Percentiles rank a stretch among this genome's conserved stretches.
phyloP scores from a whole-genome alignment of 2,888 invertebrate species.

The Proisotoma minuta region DNA sequence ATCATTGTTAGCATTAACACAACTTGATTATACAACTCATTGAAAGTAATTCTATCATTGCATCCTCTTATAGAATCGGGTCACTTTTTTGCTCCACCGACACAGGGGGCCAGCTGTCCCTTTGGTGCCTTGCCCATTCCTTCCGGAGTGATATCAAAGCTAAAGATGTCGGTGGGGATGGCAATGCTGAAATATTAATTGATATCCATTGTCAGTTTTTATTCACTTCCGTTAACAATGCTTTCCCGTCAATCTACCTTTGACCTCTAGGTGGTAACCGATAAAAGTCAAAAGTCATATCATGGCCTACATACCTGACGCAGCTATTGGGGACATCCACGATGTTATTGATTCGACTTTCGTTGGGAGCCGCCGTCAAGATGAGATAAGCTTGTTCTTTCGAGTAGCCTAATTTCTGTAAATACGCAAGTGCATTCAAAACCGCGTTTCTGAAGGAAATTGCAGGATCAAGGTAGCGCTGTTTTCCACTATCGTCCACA shows the following conservation, averaged over 20 bases:
- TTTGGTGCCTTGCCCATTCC: slow-evolving; percentile 15
- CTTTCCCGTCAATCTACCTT: too few relatives aligned
- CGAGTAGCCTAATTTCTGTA: slow-evolving; percentile 37
- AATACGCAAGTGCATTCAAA: slow-evolving; percentile 32
- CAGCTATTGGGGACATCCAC: slow-evolving; percentile 34
- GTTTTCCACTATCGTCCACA: slow-evolving; percentile 37
- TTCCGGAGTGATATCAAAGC: slow-evolving; percentile 32
- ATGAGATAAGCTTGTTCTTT: slow-evolving; percentile 26
- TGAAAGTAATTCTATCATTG: too few relatives aligned
- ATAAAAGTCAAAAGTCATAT: too few relatives aligned
- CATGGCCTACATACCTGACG: too few relatives aligned
- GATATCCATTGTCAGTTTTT: slow-evolving; percentile 26
- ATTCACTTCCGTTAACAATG: too few relatives aligned
- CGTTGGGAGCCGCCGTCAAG: slow-evolving; percentile 25
- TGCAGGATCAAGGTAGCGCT: slow-evolving; percentile 31
- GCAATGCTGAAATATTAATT: slow-evolving; percentile 29
- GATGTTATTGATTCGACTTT: slow-evolving; percentile 30
- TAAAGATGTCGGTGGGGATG: slow-evolving; percentile 35
- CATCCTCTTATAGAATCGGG: too few relatives aligned
- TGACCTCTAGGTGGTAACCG: too few relatives aligned
- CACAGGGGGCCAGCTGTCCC: slow-evolving; percentile 12
- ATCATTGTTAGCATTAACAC: too few relatives aligned
- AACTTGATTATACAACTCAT: too few relatives aligned
- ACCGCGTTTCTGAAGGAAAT: slow-evolving; percentile 35
- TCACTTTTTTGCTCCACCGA: background rate